phyloP scores from a whole-genome alignment of 2,113 vertebrate genomes.

The Tenrec ecaudatus region DNA sequence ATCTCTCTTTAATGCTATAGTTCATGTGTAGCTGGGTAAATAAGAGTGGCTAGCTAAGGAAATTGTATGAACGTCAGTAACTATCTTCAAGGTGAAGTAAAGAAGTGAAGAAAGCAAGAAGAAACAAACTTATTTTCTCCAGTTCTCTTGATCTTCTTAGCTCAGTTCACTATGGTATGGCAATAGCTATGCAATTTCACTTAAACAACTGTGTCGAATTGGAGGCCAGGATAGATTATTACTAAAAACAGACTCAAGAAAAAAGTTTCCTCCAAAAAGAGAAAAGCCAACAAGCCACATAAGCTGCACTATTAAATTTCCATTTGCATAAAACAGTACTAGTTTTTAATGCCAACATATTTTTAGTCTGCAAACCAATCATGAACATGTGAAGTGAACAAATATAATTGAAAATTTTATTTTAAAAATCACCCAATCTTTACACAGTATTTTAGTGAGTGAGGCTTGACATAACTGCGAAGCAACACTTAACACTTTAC shows the following conservation, averaged over 20 bases:
- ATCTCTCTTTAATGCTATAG: not conserved
- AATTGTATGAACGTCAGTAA: not conserved
- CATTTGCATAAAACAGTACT: conserved; percentile 11
- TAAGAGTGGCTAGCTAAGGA: too few species aligned
- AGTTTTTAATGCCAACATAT: not conserved
- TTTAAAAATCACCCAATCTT: conserved; percentile 30
- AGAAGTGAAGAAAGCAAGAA: not conserved
- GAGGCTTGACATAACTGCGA: not conserved
- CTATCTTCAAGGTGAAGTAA: not conserved
- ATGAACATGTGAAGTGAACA: not conserved
- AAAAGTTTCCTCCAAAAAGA: not conserved
- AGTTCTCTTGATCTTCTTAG: not conserved
- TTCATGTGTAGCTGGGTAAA: not conserved
- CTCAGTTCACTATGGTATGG: not conserved
- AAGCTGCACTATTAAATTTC: conserved; percentile 1
- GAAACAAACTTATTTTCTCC: not conserved
- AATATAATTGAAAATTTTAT: not conserved
- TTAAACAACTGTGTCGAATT: not conserved
- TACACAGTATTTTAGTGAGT: not conserved
- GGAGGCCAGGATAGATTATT: not conserved
- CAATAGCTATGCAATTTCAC: not conserved
- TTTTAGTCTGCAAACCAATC: not conserved
- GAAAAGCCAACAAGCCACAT: not conserved
- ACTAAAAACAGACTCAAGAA: not conserved
- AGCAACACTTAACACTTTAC: not conserved